Evolutionary conservation across 2,113 vertebrate species (phyloP), one percentile per base, ranked within the genome.

Genomic region (Pseudonaja textilis): DNA sequence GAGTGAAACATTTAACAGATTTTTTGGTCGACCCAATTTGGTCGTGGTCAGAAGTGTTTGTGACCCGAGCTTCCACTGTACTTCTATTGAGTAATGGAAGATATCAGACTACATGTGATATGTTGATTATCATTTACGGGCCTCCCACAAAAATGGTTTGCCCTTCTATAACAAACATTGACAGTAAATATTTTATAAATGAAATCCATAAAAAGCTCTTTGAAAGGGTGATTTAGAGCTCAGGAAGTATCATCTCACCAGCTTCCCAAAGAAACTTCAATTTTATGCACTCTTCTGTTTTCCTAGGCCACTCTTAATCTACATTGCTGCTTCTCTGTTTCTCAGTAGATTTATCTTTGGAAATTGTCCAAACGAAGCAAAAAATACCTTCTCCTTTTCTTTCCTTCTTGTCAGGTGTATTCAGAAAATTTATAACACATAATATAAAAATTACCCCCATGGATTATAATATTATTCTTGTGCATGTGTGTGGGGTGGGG

Each of bases 161-260:
- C 90, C 93, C 93, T 97, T 97, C 95, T 97, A 95, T 96, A 97
- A 96, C 94, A 97, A 97, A 97, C 93, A 87, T 95, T 94, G 94
- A 95, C 93, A 97, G 96, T 93, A 93, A 96, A 93, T 97, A 96
- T 97, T 97, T 97, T 97, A 97, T 96, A 93, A 96, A 96, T 94
- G 96, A 95, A 94, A 95, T 95, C 95, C 93, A 90, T 87, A 88
- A 16, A 96, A 97, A 95, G 94, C 92, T 57, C 92, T 97, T 93
- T 95, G 96, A 96, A 97, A 93, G 96, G 95, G 96, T 97, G 97
- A 98, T 97, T 98, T 97, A 97, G 97, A 97, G 96, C 96, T 96
- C 97, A 97, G 97, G 97, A 98, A 98, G 97, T 96, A 97, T 96
- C 95, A 97, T 96, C 96, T 97, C 96, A 97, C 97, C 96, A 96